Conservation (phyloP, 2,113 vertebrate species). For the Chlamydotis undulata region DNA sequence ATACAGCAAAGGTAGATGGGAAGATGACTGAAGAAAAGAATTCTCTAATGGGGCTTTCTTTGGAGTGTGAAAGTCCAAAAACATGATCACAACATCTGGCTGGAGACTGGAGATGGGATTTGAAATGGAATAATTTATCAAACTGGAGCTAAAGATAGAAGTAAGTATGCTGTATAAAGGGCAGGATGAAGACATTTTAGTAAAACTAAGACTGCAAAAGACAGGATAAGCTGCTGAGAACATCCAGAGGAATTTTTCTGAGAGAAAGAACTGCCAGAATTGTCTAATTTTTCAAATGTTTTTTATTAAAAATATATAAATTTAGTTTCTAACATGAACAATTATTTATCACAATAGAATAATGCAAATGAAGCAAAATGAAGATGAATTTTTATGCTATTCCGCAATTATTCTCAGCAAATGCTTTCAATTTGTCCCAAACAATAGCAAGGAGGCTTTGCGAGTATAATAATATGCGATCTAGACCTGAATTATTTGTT, state of each 20-base stretch:
- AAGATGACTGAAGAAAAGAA: background rate
- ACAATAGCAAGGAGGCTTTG: conserved; percentile 12
- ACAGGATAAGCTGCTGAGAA: background rate
- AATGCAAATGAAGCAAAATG: background rate
- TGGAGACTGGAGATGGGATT: background rate
- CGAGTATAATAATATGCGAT: background rate
- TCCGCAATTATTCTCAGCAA: background rate
- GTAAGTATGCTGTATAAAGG: background rate
- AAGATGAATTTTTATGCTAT: background rate
- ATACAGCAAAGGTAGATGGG: background rate
- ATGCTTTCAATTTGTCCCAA: background rate
- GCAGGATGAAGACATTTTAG: background rate
- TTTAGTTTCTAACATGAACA: background rate
- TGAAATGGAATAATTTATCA: background rate
- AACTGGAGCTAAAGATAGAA: background rate
- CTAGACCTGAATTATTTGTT: conserved; percentile 14
- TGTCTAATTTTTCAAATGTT: background rate
- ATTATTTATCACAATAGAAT: background rate
- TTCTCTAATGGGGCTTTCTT: background rate
- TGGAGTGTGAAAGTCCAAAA: background rate
- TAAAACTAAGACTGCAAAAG: background rate
- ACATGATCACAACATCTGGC: background rate
- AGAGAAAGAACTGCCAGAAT: background rate
- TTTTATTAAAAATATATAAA: background rate
- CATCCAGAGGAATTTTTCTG: background rate